Evolutionary conservation across 2,113 vertebrate genomes (phyloP).

Genomic region (Lutjanus erythropterus): DNA sequence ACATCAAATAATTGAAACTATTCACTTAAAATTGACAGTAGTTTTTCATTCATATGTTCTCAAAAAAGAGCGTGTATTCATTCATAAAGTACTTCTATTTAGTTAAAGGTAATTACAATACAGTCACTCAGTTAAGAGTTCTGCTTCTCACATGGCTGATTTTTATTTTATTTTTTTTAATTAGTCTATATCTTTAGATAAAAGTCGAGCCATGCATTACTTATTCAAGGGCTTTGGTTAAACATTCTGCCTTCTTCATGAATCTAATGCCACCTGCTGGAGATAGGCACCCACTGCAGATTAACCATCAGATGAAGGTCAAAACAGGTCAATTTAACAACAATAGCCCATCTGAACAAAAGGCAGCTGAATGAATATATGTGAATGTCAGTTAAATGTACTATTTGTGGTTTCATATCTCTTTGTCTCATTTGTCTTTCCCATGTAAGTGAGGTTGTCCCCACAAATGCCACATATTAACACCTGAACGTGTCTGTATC

Average conservation of each 20-base stretch:
- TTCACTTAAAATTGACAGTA: background rate
- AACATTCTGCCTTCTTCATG: constrained; percentile 22
- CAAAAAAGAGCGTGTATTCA: background rate
- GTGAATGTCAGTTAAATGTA: constrained; percentile 69
- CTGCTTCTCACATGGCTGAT: background rate
- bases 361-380: constrained; percentile 39
- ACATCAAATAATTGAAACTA: no score
- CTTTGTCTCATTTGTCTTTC: constrained; percentile 62
- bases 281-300: constrained; percentile 63
- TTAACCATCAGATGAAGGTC: constrained; percentile 37
- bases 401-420: constrained; percentile 77
- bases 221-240: background rate
- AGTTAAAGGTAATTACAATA: background rate
- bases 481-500: constrained; percentile 57
- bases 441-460: constrained; percentile 46
- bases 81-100: background rate
- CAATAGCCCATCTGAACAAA: constrained; percentile 37
- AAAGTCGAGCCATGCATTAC: background rate
- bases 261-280: constrained; percentile 83
- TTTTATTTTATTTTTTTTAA: constrained; percentile 4
- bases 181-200: no score
- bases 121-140: background rate
- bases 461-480: constrained; percentile 74
- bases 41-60: background rate
- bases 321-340: constrained; percentile 41